phyloP scores from a whole-genome alignment of 1,140 invertebrate species.

The Drosophila mojavensis region DNA sequence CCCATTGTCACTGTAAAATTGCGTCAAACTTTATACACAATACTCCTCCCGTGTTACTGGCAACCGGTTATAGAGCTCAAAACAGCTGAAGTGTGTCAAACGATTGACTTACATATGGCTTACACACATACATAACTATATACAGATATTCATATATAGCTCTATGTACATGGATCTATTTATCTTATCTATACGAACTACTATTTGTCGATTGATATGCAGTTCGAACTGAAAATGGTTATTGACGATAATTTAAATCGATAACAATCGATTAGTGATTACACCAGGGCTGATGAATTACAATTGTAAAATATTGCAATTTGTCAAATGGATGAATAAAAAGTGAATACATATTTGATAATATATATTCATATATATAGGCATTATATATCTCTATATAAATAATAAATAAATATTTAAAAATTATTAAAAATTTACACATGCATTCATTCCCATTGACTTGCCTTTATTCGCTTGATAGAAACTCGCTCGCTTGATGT shows the following conservation, averaged over 20 bases:
- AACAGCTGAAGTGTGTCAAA: slow-evolving; percentile 43
- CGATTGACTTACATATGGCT: slow-evolving; percentile 17
- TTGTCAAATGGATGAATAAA: too few species aligned
- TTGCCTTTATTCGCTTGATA: background rate
- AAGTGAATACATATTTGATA: too few species aligned
- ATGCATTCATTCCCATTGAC: background rate
- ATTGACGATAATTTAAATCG: slow-evolving; percentile 7
- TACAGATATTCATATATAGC: background rate
- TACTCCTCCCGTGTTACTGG: slow-evolving; percentile 36
- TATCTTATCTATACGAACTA: slow-evolving; percentile 12
- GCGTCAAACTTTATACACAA: slow-evolving; percentile 14
- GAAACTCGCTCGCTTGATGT: slow-evolving; percentile 4
- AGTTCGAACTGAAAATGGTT: background rate
- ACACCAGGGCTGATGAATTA: background rate
- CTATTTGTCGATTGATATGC: background rate
- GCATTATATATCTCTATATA: background rate
- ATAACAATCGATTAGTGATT: slow-evolving; percentile 2
- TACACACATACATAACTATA: slow-evolving; percentile 11
- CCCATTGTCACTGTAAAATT: slow-evolving; percentile 61
- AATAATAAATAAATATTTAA: background rate
- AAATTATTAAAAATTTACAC: background rate
- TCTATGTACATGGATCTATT: slow-evolving; percentile 24
- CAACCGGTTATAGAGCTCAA: slow-evolving; percentile 6
- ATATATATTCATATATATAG: too few species aligned
- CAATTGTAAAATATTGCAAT: background rate